Percentiles rank a stretch among this genome's conserved stretches.
Conservation (phyloP, 2,888 invertebrate genomes). For the Microdon myrmicae region DNA sequence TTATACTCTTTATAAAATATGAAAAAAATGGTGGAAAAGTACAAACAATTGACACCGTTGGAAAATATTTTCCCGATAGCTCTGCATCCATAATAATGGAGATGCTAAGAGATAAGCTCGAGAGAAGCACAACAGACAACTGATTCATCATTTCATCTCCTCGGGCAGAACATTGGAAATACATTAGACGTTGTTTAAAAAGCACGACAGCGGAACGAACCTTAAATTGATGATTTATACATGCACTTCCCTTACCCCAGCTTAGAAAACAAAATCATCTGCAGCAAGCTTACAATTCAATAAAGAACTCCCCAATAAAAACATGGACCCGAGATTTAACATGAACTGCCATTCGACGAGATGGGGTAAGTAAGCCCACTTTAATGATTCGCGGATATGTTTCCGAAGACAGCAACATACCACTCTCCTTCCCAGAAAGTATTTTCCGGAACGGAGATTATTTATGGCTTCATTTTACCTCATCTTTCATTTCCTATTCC, state of each 20-base stretch:
- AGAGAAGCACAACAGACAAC: slow-evolving; percentile 1
- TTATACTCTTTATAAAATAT: too few species aligned
- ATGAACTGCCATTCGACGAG: too few species aligned
- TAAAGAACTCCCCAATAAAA: slow-evolving; percentile 6
- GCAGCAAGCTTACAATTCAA: slow-evolving; percentile 11
- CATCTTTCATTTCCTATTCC: background rate
- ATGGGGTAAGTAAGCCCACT: too few species aligned
- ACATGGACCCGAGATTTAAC: slow-evolving; percentile 3
- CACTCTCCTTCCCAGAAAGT: slow-evolving; percentile 4
- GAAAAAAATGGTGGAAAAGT: too few species aligned
- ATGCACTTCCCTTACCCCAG: slow-evolving; percentile 17
- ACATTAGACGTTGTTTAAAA: slow-evolving; percentile 61
- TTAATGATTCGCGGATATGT: slow-evolving; percentile 10
- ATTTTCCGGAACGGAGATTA: slow-evolving; percentile 21
- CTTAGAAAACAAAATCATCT: slow-evolving; percentile 16
- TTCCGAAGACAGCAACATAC: slow-evolving; percentile 1
- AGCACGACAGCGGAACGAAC: slow-evolving; percentile 8
- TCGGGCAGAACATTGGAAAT: slow-evolving; percentile 56
- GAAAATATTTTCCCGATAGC: too few species aligned
- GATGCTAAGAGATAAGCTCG: too few species aligned
- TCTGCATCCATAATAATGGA: too few species aligned
- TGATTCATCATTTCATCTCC: slow-evolving; percentile 42
- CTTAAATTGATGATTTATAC: slow-evolving; percentile 23
- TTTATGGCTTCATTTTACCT: slow-evolving; percentile 14
- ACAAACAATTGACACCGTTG: too few species aligned